These are phyloP conservation scores for Drosophila micromelanica DNA, from an alignment of 1,140 invertebrate genomes.

Conservation along the genomic window DNA sequence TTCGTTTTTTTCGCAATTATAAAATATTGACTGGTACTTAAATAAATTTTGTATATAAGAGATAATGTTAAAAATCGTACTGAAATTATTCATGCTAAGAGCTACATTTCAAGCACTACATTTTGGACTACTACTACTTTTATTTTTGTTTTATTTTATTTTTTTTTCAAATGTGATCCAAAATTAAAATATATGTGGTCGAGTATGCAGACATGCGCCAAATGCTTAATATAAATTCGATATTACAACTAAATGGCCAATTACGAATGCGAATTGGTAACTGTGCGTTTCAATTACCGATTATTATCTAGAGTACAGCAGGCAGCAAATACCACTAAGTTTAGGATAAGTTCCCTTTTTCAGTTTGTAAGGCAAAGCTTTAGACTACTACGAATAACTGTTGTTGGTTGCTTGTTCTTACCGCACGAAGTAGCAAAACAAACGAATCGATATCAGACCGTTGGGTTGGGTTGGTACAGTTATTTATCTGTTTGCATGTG, in stretches of 20 bases:
- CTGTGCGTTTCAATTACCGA: slow-evolving; percentile 33
- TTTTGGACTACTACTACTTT: slow-evolving; percentile 23
- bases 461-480: slow-evolving; percentile 1
- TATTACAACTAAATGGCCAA: slow-evolving; percentile 53
- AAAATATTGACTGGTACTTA: neutral
- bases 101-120: slow-evolving; percentile 46
- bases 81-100: slow-evolving; percentile 40
- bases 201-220: slow-evolving; percentile 39
- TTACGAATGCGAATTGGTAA: slow-evolving; percentile 57
- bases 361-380: slow-evolving; percentile 36
- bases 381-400: slow-evolving; percentile 27
- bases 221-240: slow-evolving; percentile 48
- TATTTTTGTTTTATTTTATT: neutral
- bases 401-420: slow-evolving; percentile 33
- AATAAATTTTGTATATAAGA: neutral
- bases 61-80: neutral
- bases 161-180: slow-evolving; percentile 5
- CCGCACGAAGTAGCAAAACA: slow-evolving; percentile 47
- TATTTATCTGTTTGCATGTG: slow-evolving; percentile 7
- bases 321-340: slow-evolving; percentile 46
- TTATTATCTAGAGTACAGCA: slow-evolving; percentile 33
- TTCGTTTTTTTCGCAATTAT: neutral
- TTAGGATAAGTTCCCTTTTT: slow-evolving; percentile 15
- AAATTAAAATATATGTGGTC: slow-evolving; percentile 20
- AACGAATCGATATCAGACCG: slow-evolving; percentile 30